These are phyloP conservation scores for Cephus runcator DNA, from an alignment of 2,888 invertebrate genomes.

Conservation along the genomic window DNA sequence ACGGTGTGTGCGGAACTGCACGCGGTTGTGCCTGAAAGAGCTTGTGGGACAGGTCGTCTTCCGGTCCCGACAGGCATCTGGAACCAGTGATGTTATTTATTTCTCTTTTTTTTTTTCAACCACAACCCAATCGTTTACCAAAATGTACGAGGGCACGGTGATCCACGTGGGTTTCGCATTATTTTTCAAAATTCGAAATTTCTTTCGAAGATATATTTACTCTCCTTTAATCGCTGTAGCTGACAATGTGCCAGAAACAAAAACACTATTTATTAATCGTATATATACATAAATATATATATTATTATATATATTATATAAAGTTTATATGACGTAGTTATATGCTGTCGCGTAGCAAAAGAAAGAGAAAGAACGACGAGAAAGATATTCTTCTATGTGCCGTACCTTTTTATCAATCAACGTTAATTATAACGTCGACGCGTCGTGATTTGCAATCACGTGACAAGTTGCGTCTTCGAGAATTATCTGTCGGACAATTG, in stretches of 20 bases:
- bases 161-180: not conserved
- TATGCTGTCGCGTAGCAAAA: constrained; percentile 23
- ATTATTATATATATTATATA: constrained; percentile 29
- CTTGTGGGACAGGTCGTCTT: not conserved
- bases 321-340: constrained; percentile 38
- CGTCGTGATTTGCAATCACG: not conserved
- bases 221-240: constrained; percentile 39
- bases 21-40: not conserved
- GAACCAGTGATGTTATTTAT: constrained; percentile 3
- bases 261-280: constrained; percentile 48
- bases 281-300: constrained; percentile 37
- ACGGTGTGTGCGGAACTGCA: constrained; percentile 3
- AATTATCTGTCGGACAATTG: not conserved
- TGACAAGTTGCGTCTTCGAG: not conserved
- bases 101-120: constrained; percentile 10
- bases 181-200: not conserved
- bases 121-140: constrained; percentile 10
- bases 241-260: constrained; percentile 54
- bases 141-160: not conserved
- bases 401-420: constrained; percentile 46
- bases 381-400: constrained; percentile 60
- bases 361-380: constrained; percentile 29
- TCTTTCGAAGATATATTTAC: constrained; percentile 23
- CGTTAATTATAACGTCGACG: not conserved
- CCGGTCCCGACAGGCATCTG: constrained; percentile 6